A percentile compares a stretch with the other conserved stretches of the same genome.
Evolutionary conservation across 2,888 invertebrate species (phyloP).

Genomic region (Chromoteleia sp.): DNA sequence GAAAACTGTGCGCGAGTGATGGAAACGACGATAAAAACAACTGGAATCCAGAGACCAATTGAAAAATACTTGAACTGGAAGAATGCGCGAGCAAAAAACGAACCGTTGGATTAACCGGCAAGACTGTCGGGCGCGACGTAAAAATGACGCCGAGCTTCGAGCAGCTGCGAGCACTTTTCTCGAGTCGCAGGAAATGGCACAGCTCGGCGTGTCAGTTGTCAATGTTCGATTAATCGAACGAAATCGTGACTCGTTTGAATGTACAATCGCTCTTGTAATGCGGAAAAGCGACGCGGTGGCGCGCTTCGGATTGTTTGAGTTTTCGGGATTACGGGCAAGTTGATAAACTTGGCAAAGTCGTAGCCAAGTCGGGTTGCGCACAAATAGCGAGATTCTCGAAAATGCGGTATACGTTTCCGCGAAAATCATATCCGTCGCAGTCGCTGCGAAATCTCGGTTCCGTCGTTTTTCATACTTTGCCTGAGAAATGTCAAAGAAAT

Average conservation of each 20-base stretch:
- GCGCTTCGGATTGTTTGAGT: constrained; percentile 52
- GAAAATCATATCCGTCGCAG: constrained; percentile 35
- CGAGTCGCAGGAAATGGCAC: constrained; percentile 8
- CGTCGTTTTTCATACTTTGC: constrained; percentile 44
- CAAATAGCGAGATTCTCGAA: constrained; percentile 35
- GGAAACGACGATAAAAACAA: constrained; percentile 37
- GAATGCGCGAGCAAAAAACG: constrained; percentile 50
- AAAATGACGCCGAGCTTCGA: constrained; percentile 34
- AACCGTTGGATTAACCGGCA: constrained; percentile 36
- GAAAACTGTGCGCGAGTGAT: constrained; percentile 18
- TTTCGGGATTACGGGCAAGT: constrained; percentile 16
- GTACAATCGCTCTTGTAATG: too few relatives aligned
- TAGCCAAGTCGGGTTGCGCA: constrained; percentile 6
- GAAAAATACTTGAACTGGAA: constrained; percentile 55
- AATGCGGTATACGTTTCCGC: constrained; percentile 34
- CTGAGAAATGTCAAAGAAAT: constrained; percentile 45
- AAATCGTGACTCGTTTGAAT: constrained; percentile 2
- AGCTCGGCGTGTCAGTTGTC: constrained; percentile 32
- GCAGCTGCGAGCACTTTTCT: constrained; percentile 19
- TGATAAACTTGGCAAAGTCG: constrained; percentile 35
- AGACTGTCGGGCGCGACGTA: constrained; percentile 13
- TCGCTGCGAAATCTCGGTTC: constrained; percentile 29
- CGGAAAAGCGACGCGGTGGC: too few relatives aligned
- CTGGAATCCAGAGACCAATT: constrained; percentile 49
- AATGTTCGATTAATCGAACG: constrained; percentile 36